Base-by-base conservation (phyloP, 2,113 vertebrate genomes). In the Toxotes jaculatrix region DNA sequence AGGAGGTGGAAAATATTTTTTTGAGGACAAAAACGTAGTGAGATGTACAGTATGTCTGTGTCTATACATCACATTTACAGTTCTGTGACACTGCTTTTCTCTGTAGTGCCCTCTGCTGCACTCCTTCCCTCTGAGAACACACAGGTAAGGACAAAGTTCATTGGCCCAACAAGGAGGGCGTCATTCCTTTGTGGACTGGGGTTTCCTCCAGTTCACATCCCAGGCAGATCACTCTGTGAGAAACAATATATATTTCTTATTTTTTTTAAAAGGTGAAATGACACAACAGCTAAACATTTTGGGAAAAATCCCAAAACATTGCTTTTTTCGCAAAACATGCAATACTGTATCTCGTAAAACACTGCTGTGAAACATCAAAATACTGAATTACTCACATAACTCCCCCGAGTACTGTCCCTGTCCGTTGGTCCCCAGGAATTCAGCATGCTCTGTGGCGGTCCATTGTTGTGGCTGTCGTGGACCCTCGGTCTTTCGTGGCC, bases 11-110 rank as follows among this genome's bases (percentile, higher is more conserved):
- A 95, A 90, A 92, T 92, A 92, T 93, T 94, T 94, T 95, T 91
- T 96, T 89, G 93, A 96, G 96, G 92, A 93, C 89, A 93, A 96
- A 96, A 97, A 93, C 95, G 95, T 96, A 94, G 97, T 96, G 96
- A 95, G 96, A 96, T 97, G 96, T 96, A 93, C 93, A 92, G 96
- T 97, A 97, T 96, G 96, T 97, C 96, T 96, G 96, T 96, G 96
- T 97, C 96, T 98, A 96, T 99, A 99, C 98, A 98, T 97, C 96
- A 96, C 97, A 99, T 99, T 97, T 99, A 98, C 97, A 99, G 96
- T 96, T 97, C 94, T 95, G 89, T 90, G 84, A 88, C 85, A 78
- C 83, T 64, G 91, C 64, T 45, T 78, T 47, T 80, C 79, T 74
- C 78, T 23, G 66, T 49, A 16, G 73, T 56, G 57, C 53, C 83